These are phyloP conservation scores for Argentina silus DNA, from an alignment of 2,797 vertebrate genomes.

Conservation along the genomic window DNA sequence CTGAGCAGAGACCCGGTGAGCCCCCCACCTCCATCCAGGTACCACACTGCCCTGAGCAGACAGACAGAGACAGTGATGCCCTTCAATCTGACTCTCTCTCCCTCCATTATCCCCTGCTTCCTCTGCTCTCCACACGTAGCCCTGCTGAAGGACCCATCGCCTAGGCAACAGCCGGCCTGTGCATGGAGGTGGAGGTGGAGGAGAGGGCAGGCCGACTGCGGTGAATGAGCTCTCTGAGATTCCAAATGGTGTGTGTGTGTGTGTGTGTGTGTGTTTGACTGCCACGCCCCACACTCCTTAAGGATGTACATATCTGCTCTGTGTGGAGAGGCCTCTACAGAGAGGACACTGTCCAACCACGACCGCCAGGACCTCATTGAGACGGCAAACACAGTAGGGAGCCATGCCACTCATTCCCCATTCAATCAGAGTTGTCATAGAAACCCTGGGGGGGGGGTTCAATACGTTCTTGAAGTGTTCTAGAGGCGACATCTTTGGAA, in stretches of 20 bases:
- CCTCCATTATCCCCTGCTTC: constrained; percentile 11
- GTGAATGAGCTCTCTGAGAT: not conserved
- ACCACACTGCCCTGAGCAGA: too few species aligned
- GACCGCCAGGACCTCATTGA: too few species aligned
- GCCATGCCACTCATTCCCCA: too few species aligned
- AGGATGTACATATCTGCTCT: not conserved
- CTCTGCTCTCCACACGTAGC: constrained; percentile 15
- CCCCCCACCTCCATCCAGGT: not conserved
- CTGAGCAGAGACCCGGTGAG: not conserved
- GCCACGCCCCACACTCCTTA: not conserved
- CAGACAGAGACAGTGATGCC: not conserved
- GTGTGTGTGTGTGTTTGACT: constrained; percentile 1
- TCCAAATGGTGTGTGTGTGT: not conserved
- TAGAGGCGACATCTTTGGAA: too few species aligned
- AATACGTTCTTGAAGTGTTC: too few species aligned
- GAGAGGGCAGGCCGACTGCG: not conserved
- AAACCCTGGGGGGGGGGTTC: too few species aligned
- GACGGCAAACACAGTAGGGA: too few species aligned
- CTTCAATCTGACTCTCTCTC: constrained; percentile 31
- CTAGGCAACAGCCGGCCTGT: constrained; percentile 25
- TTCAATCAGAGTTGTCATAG: too few species aligned
- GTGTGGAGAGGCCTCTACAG: too few species aligned
- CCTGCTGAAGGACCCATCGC: constrained; percentile 1
- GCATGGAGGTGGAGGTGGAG: not conserved
- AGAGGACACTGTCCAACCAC: too few species aligned